Evolutionary conservation across 2,888 invertebrate species (phyloP).

Genomic region (Tipula unca): DNA sequence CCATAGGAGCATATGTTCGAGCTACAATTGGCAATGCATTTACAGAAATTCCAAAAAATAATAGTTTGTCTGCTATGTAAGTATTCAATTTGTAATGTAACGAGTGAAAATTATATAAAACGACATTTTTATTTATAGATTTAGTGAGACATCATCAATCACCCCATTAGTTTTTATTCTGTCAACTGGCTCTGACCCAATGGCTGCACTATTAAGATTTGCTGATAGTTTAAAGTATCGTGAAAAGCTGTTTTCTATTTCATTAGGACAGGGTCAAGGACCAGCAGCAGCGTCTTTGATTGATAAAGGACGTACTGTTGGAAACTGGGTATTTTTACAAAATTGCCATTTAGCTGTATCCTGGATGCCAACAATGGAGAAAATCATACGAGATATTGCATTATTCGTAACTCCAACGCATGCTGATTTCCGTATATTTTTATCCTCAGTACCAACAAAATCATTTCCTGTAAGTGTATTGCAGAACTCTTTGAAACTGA

Average conservation of each 20-base stretch:
- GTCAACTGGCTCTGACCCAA: conserved; percentile 84
- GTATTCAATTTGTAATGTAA: conserved; percentile 22
- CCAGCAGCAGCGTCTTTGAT: conserved; percentile 78
- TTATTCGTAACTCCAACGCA: conserved; percentile 58
- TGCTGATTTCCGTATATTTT: conserved; percentile 67
- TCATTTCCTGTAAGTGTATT: conserved; percentile 84
- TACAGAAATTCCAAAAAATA: conserved; percentile 67
- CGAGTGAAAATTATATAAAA: no score
- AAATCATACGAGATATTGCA: conserved; percentile 62
- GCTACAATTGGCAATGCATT: conserved; percentile 67
- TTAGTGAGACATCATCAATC: conserved; percentile 57
- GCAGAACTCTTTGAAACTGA: conserved; percentile 89
- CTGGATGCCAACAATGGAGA: conserved; percentile 83
- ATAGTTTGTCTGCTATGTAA: conserved; percentile 36
- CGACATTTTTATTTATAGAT: conserved; percentile 43
- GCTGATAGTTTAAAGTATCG: conserved; percentile 64
- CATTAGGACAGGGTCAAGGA: conserved; percentile 84
- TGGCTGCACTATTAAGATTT: conserved; percentile 72
- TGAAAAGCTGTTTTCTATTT: conserved; percentile 68
- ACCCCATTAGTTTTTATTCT: conserved; percentile 80
- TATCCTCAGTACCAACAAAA: conserved; percentile 83
- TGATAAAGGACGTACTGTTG: conserved; percentile 55
- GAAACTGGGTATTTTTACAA: conserved; percentile 87
- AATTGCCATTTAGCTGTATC: conserved; percentile 91
- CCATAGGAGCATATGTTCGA: conserved; percentile 70